A percentile compares a stretch with the other conserved stretches of the same genome.
Conservation (phyloP, 2,797 vertebrate species). For the Sebastes taczanowskii region DNA sequence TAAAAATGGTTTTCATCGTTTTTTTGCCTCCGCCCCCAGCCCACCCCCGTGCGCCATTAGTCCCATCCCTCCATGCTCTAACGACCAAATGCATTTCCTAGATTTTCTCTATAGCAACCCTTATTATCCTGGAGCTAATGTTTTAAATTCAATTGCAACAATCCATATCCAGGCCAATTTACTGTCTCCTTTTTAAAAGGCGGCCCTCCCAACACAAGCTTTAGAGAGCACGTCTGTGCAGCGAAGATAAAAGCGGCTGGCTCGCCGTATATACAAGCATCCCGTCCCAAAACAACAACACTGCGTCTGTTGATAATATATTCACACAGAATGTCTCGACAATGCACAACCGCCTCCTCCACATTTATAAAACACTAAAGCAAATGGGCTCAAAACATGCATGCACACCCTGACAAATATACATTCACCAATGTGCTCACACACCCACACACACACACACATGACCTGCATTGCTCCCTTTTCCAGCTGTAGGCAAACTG, state of each 20-base stretch:
- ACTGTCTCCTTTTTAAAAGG: slow-evolving; percentile 69
- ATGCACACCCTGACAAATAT: slow-evolving; percentile 38
- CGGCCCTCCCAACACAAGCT: slow-evolving; percentile 59
- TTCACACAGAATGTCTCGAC: slow-evolving; percentile 59
- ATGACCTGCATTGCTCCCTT: slow-evolving; percentile 67
- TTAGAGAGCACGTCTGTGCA: slow-evolving; percentile 82
- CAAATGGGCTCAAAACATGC: slow-evolving; percentile 61
- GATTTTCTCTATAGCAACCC: slow-evolving; percentile 79
- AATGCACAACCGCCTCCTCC: slow-evolving; percentile 58
- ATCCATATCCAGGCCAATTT: slow-evolving; percentile 80
- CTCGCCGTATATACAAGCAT: slow-evolving; percentile 55
- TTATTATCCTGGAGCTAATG: slow-evolving; percentile 79
- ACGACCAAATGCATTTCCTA: slow-evolving; percentile 82
- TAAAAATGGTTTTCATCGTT: slow-evolving; percentile 74
- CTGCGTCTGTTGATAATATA: slow-evolving; percentile 59
- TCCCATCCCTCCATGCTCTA: slow-evolving; percentile 73
- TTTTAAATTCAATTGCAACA: slow-evolving; percentile 84
- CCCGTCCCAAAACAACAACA: slow-evolving; percentile 67
- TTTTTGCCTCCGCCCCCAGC: slow-evolving; percentile 61
- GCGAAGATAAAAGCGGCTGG: slow-evolving; percentile 84
- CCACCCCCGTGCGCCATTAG: slow-evolving; percentile 78
- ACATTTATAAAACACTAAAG: slow-evolving; percentile 70
- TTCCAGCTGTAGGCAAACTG: slow-evolving; percentile 79
- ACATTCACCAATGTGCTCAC: slow-evolving; percentile 35
- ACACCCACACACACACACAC: not conserved